Evolutionary conservation across 1,140 invertebrate genomes (phyloP).

Genomic region (Megalonaias nervosa): DNA sequence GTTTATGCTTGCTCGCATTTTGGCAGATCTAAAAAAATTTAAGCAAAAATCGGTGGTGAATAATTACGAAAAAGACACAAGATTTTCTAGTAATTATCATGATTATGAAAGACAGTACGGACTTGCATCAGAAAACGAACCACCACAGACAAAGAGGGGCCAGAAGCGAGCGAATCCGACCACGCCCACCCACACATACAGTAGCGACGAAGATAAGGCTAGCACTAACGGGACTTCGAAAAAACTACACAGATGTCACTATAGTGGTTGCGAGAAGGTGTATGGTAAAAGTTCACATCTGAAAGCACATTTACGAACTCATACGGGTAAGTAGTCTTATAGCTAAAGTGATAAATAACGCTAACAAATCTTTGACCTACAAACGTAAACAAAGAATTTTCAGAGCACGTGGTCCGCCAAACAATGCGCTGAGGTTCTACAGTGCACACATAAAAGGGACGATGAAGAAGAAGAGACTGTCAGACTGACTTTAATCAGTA

Average conservation of each 20-base stretch:
- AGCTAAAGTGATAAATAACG: too few species aligned
- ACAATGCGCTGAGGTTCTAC: too few species aligned
- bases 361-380: too few species aligned
- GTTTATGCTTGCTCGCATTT: slow-evolving; percentile 77
- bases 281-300: slow-evolving; percentile 88
- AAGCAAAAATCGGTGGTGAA: slow-evolving; percentile 74
- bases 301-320: slow-evolving; percentile 79
- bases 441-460: too few species aligned
- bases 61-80: slow-evolving; percentile 27
- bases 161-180: slow-evolving; percentile 45
- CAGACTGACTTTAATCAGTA: too few species aligned
- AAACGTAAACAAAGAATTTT: too few species aligned
- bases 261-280: slow-evolving; percentile 97
- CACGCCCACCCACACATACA: slow-evolving; percentile 50
- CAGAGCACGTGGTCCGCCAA: too few species aligned
- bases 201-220: slow-evolving; percentile 40
- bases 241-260: slow-evolving; percentile 85
- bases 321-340: slow-evolving; percentile 65
- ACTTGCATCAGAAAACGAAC: slow-evolving; percentile 20
- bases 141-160: slow-evolving; percentile 28
- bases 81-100: too few species aligned
- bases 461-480: too few species aligned
- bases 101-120: too few species aligned
- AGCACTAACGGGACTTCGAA: slow-evolving; percentile 18
- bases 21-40: slow-evolving; percentile 76